Evolutionary conservation across 1,140 invertebrate genomes (phyloP), one percentile per base, ranked within the genome.

Genomic region (Stenopsyche tienmushanensis): DNA sequence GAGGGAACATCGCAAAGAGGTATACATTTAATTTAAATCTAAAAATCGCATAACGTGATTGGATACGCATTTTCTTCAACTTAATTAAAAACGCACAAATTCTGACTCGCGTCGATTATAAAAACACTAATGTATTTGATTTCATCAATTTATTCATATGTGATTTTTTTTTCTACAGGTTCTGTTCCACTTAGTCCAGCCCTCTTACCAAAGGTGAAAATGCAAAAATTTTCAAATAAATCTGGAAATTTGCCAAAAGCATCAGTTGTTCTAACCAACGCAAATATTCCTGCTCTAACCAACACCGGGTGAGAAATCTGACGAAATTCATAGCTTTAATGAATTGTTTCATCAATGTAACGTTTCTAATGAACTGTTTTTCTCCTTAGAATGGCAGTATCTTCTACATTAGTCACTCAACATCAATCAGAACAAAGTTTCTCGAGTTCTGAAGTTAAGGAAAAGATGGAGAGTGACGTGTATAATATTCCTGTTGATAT

Each of bases 241-340:
- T 34, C 29, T 7, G 29, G 29, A 34, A 34, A 13, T 13, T 5
- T 34, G 5, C 21, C 34, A 2, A 57, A 57, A 42, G 41, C 26
- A 8, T 42, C 26, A 21, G 54, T 25, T 24, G 54, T 57, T 9
- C 39, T 57, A 3, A 57, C 54, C 3, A 57, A 57, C 13, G 23
- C 34, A 20, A 57, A 41, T 21, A 9, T 25, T n/a, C n/a, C 52
- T 13, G 20, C 52, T n/a, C 23, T 20, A 1, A 18, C 25, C 5
- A 34, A 34, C n/a, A 17, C 17, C 5, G 52, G 52, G 52, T 55
- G 39, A 34, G 24, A 9, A n/a, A n/a, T n/a, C n/a, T n/a, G n/a
- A n/a, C n/a, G n/a, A n/a, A 15, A 45, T 8, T n/a, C 15, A 39
- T 39, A n/a, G 34, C 34, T 39, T 39, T 39, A n/a, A n/a, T n/a